Conservation (phyloP, 2,113 vertebrate species). For the Hippocampus abdominalis region DNA sequence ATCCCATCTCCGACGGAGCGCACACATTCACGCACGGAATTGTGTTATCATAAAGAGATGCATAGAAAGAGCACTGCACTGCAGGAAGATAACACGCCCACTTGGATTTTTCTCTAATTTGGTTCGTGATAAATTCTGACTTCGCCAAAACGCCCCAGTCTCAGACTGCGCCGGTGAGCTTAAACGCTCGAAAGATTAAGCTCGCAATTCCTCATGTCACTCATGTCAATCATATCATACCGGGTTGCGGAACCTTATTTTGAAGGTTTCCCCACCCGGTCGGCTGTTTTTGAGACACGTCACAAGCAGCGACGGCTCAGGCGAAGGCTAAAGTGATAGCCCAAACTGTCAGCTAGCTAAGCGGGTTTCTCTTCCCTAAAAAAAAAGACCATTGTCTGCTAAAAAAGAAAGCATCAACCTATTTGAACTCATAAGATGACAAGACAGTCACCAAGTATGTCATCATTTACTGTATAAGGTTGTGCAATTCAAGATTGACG, state of each 20-base stretch:
- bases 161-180: constrained; percentile 53
- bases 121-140: constrained; percentile 32
- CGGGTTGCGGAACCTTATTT: no score
- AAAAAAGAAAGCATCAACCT: no score
- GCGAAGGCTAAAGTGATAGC: no score
- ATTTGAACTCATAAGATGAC: no score
- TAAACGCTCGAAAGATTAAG: constrained; percentile 55
- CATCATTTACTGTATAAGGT: no score
- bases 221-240: constrained; percentile 51
- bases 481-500: no score
- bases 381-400: constrained; percentile 20
- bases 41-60: constrained; percentile 8
- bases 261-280: no score
- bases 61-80: constrained; percentile 3
- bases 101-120: constrained; percentile 21
- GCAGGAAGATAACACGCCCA: constrained; percentile 5
- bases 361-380: no score
- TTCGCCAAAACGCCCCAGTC: constrained; percentile 39
- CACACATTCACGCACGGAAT: constrained; percentile 13
- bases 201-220: constrained; percentile 45
- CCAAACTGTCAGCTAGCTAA: no score
- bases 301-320: no score
- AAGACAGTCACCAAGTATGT: no score
- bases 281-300: no score
- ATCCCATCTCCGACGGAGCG: constrained; percentile 35